A percentile compares a stretch with the other conserved stretches of the same genome.
Evolutionary conservation across 92 coral and sea anemone genomes (phyloP).

Genomic region (Palythoa grandiflora): DNA sequence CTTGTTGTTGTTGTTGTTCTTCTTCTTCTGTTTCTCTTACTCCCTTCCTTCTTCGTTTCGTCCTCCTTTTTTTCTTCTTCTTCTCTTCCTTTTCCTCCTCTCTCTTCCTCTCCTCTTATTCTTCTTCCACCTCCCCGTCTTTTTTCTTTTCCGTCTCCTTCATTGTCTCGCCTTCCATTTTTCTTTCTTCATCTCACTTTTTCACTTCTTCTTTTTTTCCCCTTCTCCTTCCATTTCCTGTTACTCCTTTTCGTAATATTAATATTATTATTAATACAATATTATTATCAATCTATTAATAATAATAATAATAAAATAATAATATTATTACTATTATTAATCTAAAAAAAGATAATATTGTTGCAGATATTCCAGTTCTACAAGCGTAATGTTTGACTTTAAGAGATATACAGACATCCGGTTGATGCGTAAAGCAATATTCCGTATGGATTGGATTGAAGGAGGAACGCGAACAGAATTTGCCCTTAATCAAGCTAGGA

Average conservation of each 20-base stretch:
- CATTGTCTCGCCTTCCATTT: neutral
- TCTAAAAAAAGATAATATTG: neutral
- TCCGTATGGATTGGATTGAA: conserved; percentile 26
- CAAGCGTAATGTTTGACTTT: conserved; percentile 33
- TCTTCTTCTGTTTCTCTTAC: neutral
- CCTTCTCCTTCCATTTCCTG: neutral
- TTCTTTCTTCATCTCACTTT: neutral
- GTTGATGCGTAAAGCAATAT: conserved; percentile 33
- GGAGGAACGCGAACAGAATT: conserved; percentile 13
- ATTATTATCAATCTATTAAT: neutral
- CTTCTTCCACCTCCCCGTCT: neutral
- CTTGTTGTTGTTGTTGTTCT: neutral
- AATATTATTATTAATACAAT: too few species aligned
- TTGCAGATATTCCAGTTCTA: conserved; percentile 52
- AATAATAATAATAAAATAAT: too few species aligned
- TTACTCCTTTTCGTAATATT: too few species aligned
- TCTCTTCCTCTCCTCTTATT: neutral
- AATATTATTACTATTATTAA: neutral
- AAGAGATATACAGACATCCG: conserved; percentile 6
- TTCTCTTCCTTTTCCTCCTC: neutral
- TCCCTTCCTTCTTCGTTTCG: neutral
- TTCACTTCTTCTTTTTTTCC: neutral
- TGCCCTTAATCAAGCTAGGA: conserved; percentile 12
- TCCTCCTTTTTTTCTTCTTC: neutral
- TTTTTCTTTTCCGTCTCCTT: neutral